Evolutionary conservation across 2,888 invertebrate genomes (phyloP), one percentile per base, ranked within the genome.

Genomic region (Eupithecia pulchellata): DNA sequence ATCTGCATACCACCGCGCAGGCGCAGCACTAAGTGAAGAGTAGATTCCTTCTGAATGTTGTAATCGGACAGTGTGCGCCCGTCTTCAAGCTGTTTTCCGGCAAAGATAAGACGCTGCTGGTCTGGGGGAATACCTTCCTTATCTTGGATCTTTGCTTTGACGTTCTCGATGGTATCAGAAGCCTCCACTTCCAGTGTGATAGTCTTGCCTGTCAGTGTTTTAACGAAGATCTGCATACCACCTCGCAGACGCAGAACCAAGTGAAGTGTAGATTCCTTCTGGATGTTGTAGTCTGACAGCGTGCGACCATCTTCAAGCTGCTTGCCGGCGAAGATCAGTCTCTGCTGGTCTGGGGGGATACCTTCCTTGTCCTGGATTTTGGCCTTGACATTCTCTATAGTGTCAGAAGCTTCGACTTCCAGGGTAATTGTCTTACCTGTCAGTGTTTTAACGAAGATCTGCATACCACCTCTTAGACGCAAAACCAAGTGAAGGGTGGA

Each of bases 171-270:
- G 0, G 78, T 78, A 55, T 78, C 78, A 0, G 78, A 77, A 9
- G 78, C 77, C 58, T 78, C 78, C 0, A 78, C 78, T n/a, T 78
- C 78, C 0, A 78, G 27, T 0, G 78, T 78, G 9, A 78, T 78
- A 0, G 78, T 78, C 8, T 78, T 78, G 3, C 78, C 78, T 0
- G 78, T 78, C 20, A 78, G 8, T 0, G 78, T 78, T 14, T 78
- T 78, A 0, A 78, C 78, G 64, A 78, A 78, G n/a, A 78, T 78
- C n/a, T 78, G 78, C 78, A 78, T 78, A 71, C 78, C 78, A 52
- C 78, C 78, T 11, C 78, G 77, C n/a, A 78, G 73, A 72, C 78
- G 78, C 1, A 78, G 27, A 0, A 78, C 78, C 4, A 78, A 62
- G n/a, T 78, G 78, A 32, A 78, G 74, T 0, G 78, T 78, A 0